Base-by-base conservation (phyloP, 2,797 vertebrate genomes). In the Trachurus trachurus region DNA sequence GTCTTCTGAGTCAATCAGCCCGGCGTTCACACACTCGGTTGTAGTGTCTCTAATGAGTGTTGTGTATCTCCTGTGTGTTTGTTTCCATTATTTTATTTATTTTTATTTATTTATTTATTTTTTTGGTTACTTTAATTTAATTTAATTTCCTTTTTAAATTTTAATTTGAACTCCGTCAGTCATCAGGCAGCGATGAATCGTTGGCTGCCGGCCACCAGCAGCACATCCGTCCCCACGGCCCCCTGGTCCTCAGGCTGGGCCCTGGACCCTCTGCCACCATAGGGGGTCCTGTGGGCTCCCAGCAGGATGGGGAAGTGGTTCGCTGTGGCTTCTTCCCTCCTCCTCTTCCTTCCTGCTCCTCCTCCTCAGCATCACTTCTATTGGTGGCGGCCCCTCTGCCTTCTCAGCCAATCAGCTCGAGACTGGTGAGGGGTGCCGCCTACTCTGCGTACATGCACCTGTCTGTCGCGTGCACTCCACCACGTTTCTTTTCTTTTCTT, bases 391-490 rank as follows among this genome's bases (percentile, higher is more conserved):
- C 91, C 72, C 90, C 92, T 88, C 90, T 92, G 79, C 91, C 93
- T 83, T 93, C 94, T 90, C 94, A 93, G 93, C 90, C 93, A 91
- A 92, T 90, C 91, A 93, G 94, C 91, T 94, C 92, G 91, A 96
- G 94, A 94, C 93, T 94, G 95, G 95, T 96, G 94, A 95, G 95
- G 93, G 95, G 92, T 88, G 82, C 89, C 87, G 91, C 85, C 93
- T 87, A 74, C 76, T 90, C 82, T 86, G 80, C 78, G 59, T 84
- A 74, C 80, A 69, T 87, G 70, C 70, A 79, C 72, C 72, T 69
- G 61, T 90, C 86, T 89, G 63, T 89, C 45, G 56, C 49, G 56
- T 82, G 69, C 56, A 76, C 66, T 39, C 61, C 39, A 16, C 37
- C 22, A 52, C 37, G 49, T 56, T 66, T 73, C 47, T 34, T 5